Conservation (phyloP, 2,888 invertebrate species). For the Phlogophora meticulosa region DNA sequence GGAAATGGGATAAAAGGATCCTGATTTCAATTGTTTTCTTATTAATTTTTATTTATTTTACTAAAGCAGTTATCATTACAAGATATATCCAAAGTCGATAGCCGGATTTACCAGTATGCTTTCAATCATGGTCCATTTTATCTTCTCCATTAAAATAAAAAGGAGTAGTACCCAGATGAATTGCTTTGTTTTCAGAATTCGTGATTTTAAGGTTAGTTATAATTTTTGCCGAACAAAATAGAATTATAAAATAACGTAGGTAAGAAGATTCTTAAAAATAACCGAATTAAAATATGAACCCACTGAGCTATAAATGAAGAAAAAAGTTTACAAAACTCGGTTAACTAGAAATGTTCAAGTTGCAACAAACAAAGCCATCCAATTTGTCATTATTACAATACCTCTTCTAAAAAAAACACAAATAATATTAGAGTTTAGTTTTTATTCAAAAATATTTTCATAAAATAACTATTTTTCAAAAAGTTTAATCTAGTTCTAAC, state of each 20-base stretch:
- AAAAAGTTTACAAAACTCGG: not conserved
- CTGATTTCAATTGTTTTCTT: not conserved
- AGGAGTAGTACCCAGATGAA: too few relatives aligned
- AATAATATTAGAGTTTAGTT: too few relatives aligned
- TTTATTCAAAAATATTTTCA: not conserved
- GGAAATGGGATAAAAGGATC: not conserved
- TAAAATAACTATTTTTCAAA: not conserved
- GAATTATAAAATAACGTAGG: not conserved
- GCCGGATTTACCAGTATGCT: too few relatives aligned
- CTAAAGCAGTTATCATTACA: too few relatives aligned
- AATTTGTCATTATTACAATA: not conserved
- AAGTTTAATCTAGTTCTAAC: not conserved
- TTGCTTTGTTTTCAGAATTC: too few relatives aligned
- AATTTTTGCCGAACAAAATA: too few relatives aligned
- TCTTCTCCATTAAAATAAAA: too few relatives aligned
- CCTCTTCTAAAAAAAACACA: too few relatives aligned
- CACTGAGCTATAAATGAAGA: not conserved
- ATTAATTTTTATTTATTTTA: too few relatives aligned
- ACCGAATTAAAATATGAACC: not conserved
- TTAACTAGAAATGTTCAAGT: not conserved
- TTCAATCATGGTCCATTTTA: too few relatives aligned
- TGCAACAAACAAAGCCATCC: constrained; percentile 3
- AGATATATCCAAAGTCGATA: too few relatives aligned
- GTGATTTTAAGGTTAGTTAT: too few relatives aligned
- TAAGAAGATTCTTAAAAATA: not conserved